Evolutionary conservation across 2,888 invertebrate species (phyloP), one percentile per base, ranked within the genome.

Genomic region (Diplolepis rosae): DNA sequence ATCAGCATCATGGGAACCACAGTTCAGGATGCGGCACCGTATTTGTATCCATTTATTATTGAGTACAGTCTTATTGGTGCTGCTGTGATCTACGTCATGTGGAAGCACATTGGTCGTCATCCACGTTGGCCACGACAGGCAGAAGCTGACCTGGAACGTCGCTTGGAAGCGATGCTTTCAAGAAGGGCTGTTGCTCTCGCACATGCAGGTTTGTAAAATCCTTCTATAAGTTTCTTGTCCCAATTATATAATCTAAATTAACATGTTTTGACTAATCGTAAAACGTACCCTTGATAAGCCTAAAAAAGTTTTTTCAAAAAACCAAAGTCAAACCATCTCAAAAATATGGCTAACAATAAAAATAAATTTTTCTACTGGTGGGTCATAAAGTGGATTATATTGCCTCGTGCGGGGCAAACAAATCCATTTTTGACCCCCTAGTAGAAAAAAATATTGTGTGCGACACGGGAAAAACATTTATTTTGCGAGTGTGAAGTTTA

Each of bases 21-120:
- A 82, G 96, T 97, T 7, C 93, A 95, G 83, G 97, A 97, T 86
- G 95, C 98, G 0, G 96, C 98, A 9, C 98, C 98, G 0, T 98
- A 97, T 89, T 91, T 98, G 66, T 98, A 96, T 90, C 98, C 98
- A 0, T 98, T 98, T 89, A 97, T 97, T 84, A 96, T 98, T 84
- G 96, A 98, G 88, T 98, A 98, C 90, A 97, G 97, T 75, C 90
- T 98, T 77, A 97, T 98, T 84, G 97, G 97, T 22, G 97, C 98
- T 65, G 96, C 97, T 66, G 97, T 98, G 48, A 94, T 98, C 83
- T 98, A 96, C 88, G 95, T 97, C 67, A 98, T 98, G 96, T 98
- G 98, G 98, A 95, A 95, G 87, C 96, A 96, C 87, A 96, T 97
- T 88, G 96, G 96, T 71, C 93, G 95, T 86, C 94, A 95, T 90